Evolutionary conservation across 1,140 invertebrate genomes (phyloP), one percentile per base, ranked within the genome.

Genomic region (Choristoneura fumiferana): DNA sequence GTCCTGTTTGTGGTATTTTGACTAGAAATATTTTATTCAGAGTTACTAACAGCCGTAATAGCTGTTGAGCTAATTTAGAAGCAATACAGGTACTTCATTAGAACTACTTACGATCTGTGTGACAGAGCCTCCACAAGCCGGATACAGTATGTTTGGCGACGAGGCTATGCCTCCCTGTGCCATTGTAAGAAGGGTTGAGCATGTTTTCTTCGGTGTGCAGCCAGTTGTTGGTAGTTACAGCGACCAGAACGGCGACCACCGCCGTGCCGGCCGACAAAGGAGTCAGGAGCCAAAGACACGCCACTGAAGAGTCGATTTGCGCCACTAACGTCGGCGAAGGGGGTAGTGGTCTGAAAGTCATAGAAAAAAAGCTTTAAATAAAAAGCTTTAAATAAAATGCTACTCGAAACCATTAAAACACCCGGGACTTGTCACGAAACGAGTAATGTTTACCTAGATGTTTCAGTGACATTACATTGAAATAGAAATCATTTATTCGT

Each of bases 201-300:
- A 94, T 94, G 57, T 93, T 92, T 77, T 95, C 94, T 67, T 93
- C 90, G 22, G 93, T 94, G 60, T 94, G 91, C 0, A 95, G 82
- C 94, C 94, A 95, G 72, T 93, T 91, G 75, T 93, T 94, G 4
- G 94, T 94, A 10, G 91, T 89, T 14, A 94, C 91, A 13, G 93
- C 93, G 6, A 94, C 90, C 10, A 91, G 76, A 2, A 94, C 92
- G 13, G 93, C 91, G 0, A 93, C 87, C 6, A 93, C 85, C 9
- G 93, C 93, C 1, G 93, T 87, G 10, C 92, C 91, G 3, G 94
- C 93, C 4, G 91, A 90, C 8, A 94, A 65, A 0, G 93, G 93
- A 8, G 93, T 94, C 13, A 94, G 77, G 10, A 94, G 74, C 91
- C 92, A 92, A 39, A 94, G 84, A 65, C 92, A 91, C 8, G 91